Evolutionary conservation across 2,113 vertebrate genomes (phyloP), one percentile per base, ranked within the genome.

Genomic region (Xiphophorus hellerii): DNA sequence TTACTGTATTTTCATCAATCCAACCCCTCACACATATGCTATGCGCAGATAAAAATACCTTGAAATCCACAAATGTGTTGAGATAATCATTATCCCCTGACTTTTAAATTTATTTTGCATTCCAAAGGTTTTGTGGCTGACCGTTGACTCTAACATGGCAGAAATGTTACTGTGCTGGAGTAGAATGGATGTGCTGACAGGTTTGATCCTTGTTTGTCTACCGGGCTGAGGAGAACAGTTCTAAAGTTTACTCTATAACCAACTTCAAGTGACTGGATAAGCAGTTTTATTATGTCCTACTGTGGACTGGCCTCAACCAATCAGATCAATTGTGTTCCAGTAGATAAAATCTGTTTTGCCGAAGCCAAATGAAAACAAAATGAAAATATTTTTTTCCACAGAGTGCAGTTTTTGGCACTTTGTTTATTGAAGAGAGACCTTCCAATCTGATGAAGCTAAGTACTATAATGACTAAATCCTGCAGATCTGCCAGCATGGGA

Each of bases 1-100:
- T 65, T 35, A 60, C 17, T 64, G 29, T 60, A 39, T 74, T 78
- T 37, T 42, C 31, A 62, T 70, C 66, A 37, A 30, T 65, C 54
- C 37, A 33, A 51, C 10, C n/a, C 37, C 33, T 66, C 31, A 76
- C 35, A 76, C 15, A 37, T 28, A 35, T 42, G 30, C 15, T 31
- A 4, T 5, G 25, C 17, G 42, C n/a, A 51, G 30, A 71, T 28
- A 68, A 30, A 51, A 69, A 20, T 7, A 12, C 51, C 25, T 25
- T 4, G 22, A 35, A 5, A 65, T 25, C 9, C 51, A 58, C 17
- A 48, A 48, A 48, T 6, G 44, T 48, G 17, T 48, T 20, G 17
- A 48, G 44, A 48, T 48, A 1, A 48, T 48, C 4, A 48, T 48
- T 20, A 20, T 48, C 15, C 5, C 44, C 20, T 20, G 4, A 48